Percentiles rank a stretch among this genome's conserved stretches.
Evolutionary conservation across 2,797 vertebrate species (phyloP).

Genomic region (Amphiprion clarkii): DNA sequence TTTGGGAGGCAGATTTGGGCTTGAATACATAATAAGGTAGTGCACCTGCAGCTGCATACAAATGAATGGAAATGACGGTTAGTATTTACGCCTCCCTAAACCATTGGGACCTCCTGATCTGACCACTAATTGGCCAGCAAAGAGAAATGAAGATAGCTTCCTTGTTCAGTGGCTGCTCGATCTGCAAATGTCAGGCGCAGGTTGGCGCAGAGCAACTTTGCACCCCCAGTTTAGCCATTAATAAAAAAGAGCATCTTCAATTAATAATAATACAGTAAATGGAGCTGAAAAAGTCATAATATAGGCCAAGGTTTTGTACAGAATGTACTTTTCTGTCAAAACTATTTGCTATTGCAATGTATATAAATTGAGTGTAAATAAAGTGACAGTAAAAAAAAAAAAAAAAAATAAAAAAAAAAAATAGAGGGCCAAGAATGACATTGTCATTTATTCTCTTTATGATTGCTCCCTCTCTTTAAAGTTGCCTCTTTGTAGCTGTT

Average conservation of each 20-base stretch:
- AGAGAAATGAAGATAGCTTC: constrained; percentile 66
- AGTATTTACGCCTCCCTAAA: constrained; percentile 77
- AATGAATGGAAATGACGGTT: constrained; percentile 84
- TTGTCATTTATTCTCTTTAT: neutral
- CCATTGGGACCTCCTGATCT: constrained; percentile 78
- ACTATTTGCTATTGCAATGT: too few relatives aligned
- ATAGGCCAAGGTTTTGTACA: neutral
- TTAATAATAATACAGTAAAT: neutral
- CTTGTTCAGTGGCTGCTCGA: constrained; percentile 52
- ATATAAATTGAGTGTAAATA: too few relatives aligned
- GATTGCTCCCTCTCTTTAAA: too few relatives aligned
- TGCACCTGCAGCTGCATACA: constrained; percentile 87
- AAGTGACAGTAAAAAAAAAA: too few relatives aligned
- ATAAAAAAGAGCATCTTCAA: neutral
- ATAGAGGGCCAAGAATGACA: too few relatives aligned
- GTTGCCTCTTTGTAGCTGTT: neutral
- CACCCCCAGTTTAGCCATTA: neutral
- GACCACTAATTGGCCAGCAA: constrained; percentile 81
- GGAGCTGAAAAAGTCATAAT: neutral
- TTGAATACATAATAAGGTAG: constrained; percentile 84
- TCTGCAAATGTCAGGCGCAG: constrained; percentile 58
- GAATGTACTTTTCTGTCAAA: neutral
- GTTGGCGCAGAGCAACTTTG: constrained; percentile 24
- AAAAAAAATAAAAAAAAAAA: too few relatives aligned
- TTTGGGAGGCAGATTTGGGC: constrained; percentile 84